Evolutionary conservation across 2,797 vertebrate species (phyloP).

Genomic region (Rhinophrynus dorsalis): DNA sequence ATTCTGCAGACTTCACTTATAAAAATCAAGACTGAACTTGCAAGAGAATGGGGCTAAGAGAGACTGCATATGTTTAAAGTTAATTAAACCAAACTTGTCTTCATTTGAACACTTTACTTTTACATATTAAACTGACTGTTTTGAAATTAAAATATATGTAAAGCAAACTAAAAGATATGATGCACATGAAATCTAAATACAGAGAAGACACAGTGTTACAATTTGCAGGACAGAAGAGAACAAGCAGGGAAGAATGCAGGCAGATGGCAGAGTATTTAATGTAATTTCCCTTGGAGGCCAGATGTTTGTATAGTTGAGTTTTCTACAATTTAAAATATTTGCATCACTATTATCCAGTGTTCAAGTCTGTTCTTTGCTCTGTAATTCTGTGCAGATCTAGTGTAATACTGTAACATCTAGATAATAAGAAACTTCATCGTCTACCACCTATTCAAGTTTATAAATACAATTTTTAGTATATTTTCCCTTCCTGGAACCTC

Average conservation of each 20-base stretch:
- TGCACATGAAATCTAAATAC: not conserved
- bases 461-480: no score
- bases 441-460: not conserved
- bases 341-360: slow-evolving; percentile 40
- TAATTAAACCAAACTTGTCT: no score
- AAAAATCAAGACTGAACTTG: no score
- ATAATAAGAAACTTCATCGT: slow-evolving; percentile 1
- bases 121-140: no score
- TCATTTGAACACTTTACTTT: no score
- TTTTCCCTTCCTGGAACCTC: no score
- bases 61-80: no score
- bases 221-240: slow-evolving; percentile 12
- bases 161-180: not conserved
- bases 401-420: slow-evolving; percentile 2
- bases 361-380: slow-evolving; percentile 28
- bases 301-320: slow-evolving; percentile 36
- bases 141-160: no score
- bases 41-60: no score
- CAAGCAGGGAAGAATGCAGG: slow-evolving; percentile 3
- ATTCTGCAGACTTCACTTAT: no score
- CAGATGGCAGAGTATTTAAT: slow-evolving; percentile 48
- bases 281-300: slow-evolving; percentile 37
- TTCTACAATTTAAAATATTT: slow-evolving; percentile 30
- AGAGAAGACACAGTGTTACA: not conserved
- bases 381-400: slow-evolving; percentile 11